Conservation (phyloP, 35 echinoderm and acorn worm genomes). For the Stichopus chloronotus region DNA sequence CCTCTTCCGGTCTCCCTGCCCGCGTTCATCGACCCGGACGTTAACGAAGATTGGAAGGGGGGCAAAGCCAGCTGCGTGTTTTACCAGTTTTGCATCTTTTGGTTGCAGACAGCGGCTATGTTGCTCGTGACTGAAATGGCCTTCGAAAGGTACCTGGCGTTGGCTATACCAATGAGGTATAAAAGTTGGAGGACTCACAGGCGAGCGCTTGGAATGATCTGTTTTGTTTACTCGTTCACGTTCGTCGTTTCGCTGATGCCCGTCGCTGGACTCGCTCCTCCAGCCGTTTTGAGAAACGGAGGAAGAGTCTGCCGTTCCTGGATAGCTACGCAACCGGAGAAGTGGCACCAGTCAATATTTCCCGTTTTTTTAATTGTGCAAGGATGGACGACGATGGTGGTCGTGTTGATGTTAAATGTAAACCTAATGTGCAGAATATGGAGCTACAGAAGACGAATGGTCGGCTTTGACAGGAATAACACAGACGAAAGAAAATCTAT, state of each 20-base stretch:
- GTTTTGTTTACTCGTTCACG: slow-evolving; percentile 72
- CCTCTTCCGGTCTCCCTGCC: slow-evolving; percentile 92
- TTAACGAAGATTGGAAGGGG: slow-evolving; percentile 69
- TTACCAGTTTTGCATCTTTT: slow-evolving; percentile 92
- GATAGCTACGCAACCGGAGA: slow-evolving; percentile 70
- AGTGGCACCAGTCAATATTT: slow-evolving; percentile 78
- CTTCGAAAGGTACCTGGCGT: slow-evolving; percentile 77
- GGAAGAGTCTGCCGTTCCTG: slow-evolving; percentile 78
- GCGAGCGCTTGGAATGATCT: slow-evolving; percentile 65
- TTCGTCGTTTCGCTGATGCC: slow-evolving; percentile 77
- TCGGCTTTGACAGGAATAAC: slow-evolving; percentile 50
- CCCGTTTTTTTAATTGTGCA: slow-evolving; percentile 76
- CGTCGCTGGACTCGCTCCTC: slow-evolving; percentile 80
- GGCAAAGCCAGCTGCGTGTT: slow-evolving; percentile 80
- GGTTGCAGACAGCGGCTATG: slow-evolving; percentile 85
- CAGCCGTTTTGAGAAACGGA: slow-evolving; percentile 59
- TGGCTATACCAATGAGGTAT: slow-evolving; percentile 80
- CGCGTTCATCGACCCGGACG: slow-evolving; percentile 71
- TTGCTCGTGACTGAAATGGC: slow-evolving; percentile 90
- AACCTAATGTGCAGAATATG: slow-evolving; percentile 68
- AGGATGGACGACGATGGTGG: slow-evolving; percentile 75
- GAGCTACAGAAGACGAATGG: slow-evolving; percentile 77
- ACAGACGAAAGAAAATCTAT: slow-evolving; percentile 68
- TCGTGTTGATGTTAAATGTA: slow-evolving; percentile 79
- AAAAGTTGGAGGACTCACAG: slow-evolving; percentile 72